Percentiles rank a stretch among this genome's conserved stretches.
Conservation (phyloP, 1,140 invertebrate species). For the Ips typographus region DNA sequence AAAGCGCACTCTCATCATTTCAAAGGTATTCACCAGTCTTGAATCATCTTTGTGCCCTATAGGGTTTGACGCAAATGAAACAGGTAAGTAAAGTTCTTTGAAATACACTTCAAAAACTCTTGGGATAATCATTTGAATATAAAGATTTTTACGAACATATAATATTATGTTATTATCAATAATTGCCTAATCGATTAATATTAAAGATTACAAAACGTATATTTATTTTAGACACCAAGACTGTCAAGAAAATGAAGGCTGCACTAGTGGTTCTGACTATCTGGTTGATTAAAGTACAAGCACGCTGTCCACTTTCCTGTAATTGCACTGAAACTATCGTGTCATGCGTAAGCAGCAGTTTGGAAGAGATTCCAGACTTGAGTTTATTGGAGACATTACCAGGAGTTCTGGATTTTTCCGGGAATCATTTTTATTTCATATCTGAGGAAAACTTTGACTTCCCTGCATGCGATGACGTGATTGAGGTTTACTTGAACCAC, state of each 20-base stretch:
- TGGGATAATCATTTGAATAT: no score
- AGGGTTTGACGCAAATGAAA: no score
- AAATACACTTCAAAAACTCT: no score
- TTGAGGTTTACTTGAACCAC: constrained; percentile 44
- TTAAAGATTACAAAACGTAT: background rate
- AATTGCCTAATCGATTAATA: background rate
- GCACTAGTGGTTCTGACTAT: constrained; percentile 10
- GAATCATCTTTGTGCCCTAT: no score
- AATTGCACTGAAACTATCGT: constrained; percentile 40
- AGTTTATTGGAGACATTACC: constrained; percentile 38
- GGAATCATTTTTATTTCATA: constrained; percentile 38
- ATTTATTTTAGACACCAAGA: background rate
- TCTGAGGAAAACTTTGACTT: constrained; percentile 41
- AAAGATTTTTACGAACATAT: no score
- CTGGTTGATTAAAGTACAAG: constrained; percentile 3
- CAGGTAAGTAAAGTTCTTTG: no score
- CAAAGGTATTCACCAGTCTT: no score
- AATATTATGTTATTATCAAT: no score
- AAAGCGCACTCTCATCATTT: background rate
- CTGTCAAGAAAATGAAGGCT: constrained; percentile 8
- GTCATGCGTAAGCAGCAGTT: constrained; percentile 34
- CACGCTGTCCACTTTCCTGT: constrained; percentile 40
- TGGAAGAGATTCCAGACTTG: constrained; percentile 42
- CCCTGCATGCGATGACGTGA: constrained; percentile 38
- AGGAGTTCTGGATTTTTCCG: constrained; percentile 44